phyloP scores from a whole-genome alignment of 2,888 invertebrate species.

The Metacarcinus magister region DNA sequence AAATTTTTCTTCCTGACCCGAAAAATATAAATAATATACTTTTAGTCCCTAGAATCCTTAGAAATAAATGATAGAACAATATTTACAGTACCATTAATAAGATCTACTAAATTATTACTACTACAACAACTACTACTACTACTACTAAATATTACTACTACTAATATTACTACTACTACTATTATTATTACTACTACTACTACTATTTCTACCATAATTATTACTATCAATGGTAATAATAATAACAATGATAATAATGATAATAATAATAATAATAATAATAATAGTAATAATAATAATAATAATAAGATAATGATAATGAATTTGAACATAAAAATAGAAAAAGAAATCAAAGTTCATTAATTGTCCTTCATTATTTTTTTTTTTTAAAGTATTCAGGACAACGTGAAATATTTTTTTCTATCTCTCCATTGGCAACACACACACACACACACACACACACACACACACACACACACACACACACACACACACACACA shows the following conservation, averaged over 20 bases:
- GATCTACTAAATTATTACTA: background rate
- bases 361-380: background rate
- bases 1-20: background rate
- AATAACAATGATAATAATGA: too few relatives aligned
- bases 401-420: background rate
- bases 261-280: too few relatives aligned
- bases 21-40: background rate
- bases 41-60: too few relatives aligned
- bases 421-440: background rate
- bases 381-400: background rate
- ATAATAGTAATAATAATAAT: too few relatives aligned
- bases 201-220: too few relatives aligned
- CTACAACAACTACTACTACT: background rate
- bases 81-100: background rate
- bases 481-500: background rate
- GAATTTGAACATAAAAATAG: background rate
- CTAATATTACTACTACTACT: too few relatives aligned
- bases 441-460: background rate
- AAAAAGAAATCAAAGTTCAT: background rate
- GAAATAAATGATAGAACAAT: background rate
- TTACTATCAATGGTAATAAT: too few relatives aligned
- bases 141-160: too few relatives aligned
- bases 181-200: too few relatives aligned
- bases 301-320: background rate
- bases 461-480: background rate